Percentiles rank a stretch among this genome's conserved stretches.
Evolutionary conservation across 2,113 vertebrate genomes (phyloP).

Genomic region (Ochotona curzoniae): DNA sequence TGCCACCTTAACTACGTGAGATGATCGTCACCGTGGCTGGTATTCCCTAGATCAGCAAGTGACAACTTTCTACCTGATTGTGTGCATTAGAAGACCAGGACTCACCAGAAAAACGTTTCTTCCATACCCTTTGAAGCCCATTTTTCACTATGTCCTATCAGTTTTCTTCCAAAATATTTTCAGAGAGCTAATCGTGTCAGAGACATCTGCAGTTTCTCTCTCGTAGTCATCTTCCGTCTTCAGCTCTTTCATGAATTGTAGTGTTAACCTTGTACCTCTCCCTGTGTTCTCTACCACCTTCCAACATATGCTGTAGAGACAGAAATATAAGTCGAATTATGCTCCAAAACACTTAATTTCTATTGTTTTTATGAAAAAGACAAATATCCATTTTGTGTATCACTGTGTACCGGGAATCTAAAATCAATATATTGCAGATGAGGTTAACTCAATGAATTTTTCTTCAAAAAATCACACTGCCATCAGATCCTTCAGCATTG

Average conservation of each 20-base stretch:
- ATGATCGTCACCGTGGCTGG: not conserved
- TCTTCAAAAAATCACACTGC: not conserved
- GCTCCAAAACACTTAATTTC: not conserved
- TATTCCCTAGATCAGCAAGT: not conserved
- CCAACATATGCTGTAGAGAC: not conserved
- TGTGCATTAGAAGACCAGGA: not conserved
- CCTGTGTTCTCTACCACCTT: fast-evolving
- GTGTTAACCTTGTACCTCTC: not conserved
- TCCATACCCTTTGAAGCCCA: no score
- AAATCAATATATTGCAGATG: no score
- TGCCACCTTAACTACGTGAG: not conserved
- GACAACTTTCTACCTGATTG: not conserved
- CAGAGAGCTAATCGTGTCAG: not conserved
- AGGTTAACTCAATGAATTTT: not conserved
- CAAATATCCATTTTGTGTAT: not conserved
- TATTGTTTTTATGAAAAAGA: not conserved
- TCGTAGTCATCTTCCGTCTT: not conserved
- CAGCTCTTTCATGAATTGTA: not conserved
- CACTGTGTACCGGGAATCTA: not conserved
- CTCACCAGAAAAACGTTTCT: not conserved
- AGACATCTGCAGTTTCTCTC: not conserved
- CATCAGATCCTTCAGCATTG: not conserved
- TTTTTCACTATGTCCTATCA: not conserved
- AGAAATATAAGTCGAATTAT: not conserved
- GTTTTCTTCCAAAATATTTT: not conserved